These are phyloP conservation scores for Scyliorhinus canicula DNA, from an alignment of 2,797 vertebrate species.

Conservation along the genomic window DNA sequence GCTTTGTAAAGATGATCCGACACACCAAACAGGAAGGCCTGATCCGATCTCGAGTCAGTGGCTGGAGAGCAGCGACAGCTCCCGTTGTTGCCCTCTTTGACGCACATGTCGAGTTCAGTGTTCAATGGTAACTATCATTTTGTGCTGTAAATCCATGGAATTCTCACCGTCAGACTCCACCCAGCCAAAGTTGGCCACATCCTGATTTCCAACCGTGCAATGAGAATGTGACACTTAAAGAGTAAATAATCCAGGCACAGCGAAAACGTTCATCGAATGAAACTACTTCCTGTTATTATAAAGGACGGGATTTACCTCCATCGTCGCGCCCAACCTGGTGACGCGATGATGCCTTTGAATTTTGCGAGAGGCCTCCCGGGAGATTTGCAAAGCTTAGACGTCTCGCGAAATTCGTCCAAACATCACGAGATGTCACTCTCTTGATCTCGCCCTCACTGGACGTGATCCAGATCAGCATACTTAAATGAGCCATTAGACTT, in stretches of 20 bases:
- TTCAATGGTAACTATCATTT: conserved; percentile 76
- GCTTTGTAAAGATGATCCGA: conserved; percentile 87
- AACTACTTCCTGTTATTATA: neutral
- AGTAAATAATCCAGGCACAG: neutral
- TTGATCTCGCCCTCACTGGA: too few species aligned
- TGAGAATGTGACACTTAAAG: neutral
- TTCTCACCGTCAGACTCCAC: neutral
- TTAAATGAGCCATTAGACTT: too few species aligned
- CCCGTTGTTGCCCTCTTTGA: conserved; percentile 94
- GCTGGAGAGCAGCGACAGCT: conserved; percentile 84
- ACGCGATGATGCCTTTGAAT: too few species aligned
- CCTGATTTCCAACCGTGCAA: neutral
- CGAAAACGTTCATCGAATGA: neutral
- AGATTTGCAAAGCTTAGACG: too few species aligned
- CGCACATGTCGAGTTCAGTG: conserved; percentile 90
- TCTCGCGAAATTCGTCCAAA: too few species aligned
- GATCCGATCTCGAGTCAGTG: conserved; percentile 90
- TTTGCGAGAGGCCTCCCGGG: too few species aligned
- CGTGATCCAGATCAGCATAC: too few species aligned
- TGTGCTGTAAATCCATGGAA: neutral
- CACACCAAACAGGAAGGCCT: conserved; percentile 88
- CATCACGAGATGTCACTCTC: too few species aligned
- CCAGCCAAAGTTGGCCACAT: neutral
- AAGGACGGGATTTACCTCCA: too few species aligned
- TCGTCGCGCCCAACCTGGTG: too few species aligned